phyloP scores from a whole-genome alignment of 2,113 vertebrate genomes.

The Bungarus multicinctus region DNA sequence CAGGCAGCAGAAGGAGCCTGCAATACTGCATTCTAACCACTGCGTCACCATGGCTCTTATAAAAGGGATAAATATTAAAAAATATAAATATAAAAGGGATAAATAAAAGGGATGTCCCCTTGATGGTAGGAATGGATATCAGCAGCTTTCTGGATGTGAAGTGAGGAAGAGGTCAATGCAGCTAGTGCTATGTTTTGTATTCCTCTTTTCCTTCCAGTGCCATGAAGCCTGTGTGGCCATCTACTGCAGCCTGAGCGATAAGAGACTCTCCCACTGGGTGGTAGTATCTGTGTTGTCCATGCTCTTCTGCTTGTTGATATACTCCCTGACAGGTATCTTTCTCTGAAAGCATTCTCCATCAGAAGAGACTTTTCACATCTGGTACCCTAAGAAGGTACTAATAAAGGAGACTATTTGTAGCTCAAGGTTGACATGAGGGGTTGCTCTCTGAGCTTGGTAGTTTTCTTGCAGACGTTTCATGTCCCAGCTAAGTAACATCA shows the following conservation, averaged over 20 bases:
- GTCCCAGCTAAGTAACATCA: background rate
- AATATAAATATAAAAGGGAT: too few species aligned
- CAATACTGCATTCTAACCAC: too few species aligned
- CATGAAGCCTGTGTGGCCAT: constrained; percentile 88
- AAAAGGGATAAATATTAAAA: too few species aligned
- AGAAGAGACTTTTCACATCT: background rate
- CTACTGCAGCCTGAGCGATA: constrained; percentile 90
- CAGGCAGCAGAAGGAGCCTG: too few species aligned
- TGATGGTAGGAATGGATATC: background rate
- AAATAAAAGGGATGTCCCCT: background rate
- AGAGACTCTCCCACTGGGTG: constrained; percentile 84
- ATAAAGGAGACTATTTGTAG: background rate
- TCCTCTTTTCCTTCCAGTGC: constrained; percentile 75
- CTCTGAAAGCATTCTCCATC: background rate
- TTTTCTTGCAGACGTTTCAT: background rate
- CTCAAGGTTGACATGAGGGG: background rate
- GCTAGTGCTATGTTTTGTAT: too few species aligned
- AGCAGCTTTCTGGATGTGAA: background rate
- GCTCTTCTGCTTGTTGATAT: constrained; percentile 89
- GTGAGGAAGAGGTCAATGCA: too few species aligned
- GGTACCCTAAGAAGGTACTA: background rate
- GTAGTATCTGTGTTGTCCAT: constrained; percentile 82
- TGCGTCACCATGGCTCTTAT: too few species aligned
- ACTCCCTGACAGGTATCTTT: constrained; percentile 84
- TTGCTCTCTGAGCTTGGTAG: background rate